Percentiles rank a stretch among this genome's conserved stretches.
These are phyloP conservation scores for Abrostola triplasia DNA, from an alignment of 2,888 invertebrate species.

Conservation along the genomic window DNA sequence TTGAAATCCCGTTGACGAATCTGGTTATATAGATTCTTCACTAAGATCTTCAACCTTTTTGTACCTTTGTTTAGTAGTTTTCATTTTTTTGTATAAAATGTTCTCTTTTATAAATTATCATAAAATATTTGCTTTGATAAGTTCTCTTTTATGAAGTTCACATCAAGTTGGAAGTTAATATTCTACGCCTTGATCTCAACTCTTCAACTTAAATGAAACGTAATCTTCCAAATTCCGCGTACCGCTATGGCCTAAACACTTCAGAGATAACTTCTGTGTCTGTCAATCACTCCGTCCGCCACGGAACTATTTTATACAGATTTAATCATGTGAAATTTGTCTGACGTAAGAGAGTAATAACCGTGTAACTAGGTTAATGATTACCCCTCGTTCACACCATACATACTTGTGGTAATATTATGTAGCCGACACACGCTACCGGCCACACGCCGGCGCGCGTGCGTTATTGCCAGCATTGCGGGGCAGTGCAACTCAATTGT, in stretches of 20 bases:
- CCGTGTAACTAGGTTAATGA: slow-evolving; percentile 52
- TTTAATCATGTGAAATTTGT: slow-evolving; percentile 42
- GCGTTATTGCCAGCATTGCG: slow-evolving; percentile 17
- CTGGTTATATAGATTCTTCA: neutral
- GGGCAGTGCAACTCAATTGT: slow-evolving; percentile 27
- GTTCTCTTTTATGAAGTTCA: too few species aligned
- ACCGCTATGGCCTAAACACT: too few species aligned
- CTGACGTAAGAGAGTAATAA: slow-evolving; percentile 44
- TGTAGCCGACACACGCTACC: slow-evolving; percentile 22
- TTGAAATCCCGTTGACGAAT: neutral
- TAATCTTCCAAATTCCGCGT: too few species aligned
- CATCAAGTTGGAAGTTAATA: too few species aligned
- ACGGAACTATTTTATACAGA: neutral
- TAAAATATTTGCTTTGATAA: too few species aligned
- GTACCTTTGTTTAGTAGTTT: neutral
- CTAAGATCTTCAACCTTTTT: neutral
- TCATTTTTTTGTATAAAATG: too few species aligned
- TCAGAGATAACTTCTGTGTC: neutral
- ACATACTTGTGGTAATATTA: slow-evolving; percentile 36
- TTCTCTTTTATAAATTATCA: too few species aligned
- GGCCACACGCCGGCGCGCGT: slow-evolving; percentile 5
- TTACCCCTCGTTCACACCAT: slow-evolving; percentile 51
- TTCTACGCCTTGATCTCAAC: too few species aligned
- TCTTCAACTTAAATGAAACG: too few species aligned
- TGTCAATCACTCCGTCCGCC: neutral